Percentiles rank a stretch among this genome's conserved stretches.
Conservation (phyloP, 2,888 invertebrate genomes). For the Esperia sulphurella region DNA sequence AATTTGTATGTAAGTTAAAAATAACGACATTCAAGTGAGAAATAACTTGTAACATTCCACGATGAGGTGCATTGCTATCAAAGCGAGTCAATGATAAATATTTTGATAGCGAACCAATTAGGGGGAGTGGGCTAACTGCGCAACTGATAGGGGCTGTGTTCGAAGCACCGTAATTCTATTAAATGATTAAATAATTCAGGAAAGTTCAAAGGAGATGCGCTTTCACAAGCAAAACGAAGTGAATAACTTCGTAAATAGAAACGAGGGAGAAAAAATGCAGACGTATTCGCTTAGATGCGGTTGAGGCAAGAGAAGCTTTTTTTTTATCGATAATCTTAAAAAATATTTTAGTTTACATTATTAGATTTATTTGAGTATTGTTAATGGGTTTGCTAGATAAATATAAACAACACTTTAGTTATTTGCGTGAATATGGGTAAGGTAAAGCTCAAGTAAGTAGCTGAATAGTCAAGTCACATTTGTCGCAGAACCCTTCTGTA, state of each 20-base stretch:
- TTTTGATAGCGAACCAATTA: slow-evolving; percentile 65
- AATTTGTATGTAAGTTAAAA: too few relatives aligned
- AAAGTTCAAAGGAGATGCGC: slow-evolving; percentile 74
- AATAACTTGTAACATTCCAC: not conserved
- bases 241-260: slow-evolving; percentile 61
- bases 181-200: slow-evolving; percentile 75
- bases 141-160: slow-evolving; percentile 59
- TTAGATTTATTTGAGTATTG: too few relatives aligned
- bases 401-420: too few relatives aligned
- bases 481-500: too few relatives aligned
- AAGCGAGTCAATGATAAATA: slow-evolving; percentile 50
- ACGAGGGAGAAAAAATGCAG: slow-evolving; percentile 49
- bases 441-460: too few relatives aligned
- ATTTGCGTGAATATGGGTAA: too few relatives aligned
- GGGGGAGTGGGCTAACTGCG: slow-evolving; percentile 36
- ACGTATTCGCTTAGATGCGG: slow-evolving; percentile 48
- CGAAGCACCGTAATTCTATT: slow-evolving; percentile 68
- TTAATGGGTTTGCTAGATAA: too few relatives aligned
- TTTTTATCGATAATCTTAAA: not conserved
- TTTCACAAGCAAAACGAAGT: slow-evolving; percentile 69
- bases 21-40: not conserved
- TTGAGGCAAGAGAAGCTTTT: slow-evolving; percentile 16
- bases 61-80: slow-evolving; percentile 27
- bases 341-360: too few relatives aligned
- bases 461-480: too few relatives aligned